A percentile compares a stretch with the other conserved stretches of the same genome.
Conservation (phyloP, 2,888 invertebrate genomes). For the Coenonympha glycerion region DNA sequence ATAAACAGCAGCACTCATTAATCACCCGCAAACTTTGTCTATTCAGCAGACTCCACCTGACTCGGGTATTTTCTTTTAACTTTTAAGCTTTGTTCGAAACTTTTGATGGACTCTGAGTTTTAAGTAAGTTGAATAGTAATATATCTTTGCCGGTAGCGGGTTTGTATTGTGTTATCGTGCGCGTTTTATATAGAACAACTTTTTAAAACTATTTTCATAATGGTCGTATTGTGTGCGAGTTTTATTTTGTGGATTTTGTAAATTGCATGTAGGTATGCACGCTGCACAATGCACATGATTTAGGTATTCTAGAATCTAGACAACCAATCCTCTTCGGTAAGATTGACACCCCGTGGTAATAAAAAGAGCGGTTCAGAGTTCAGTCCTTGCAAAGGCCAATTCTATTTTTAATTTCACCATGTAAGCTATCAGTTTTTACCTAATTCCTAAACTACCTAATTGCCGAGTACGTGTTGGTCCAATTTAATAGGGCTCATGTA, state of each 20-base stretch:
- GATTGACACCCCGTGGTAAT: too few relatives aligned
- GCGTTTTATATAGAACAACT: conserved; percentile 1
- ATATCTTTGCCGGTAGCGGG: conserved; percentile 51
- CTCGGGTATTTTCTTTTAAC: conserved; percentile 74
- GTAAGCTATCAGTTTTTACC: too few relatives aligned
- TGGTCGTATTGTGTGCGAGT: conserved; percentile 6
- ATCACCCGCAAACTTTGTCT: conserved; percentile 69
- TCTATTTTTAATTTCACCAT: too few relatives aligned
- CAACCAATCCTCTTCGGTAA: neutral
- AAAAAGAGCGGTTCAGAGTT: too few relatives aligned
- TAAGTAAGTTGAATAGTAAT: conserved; percentile 74
- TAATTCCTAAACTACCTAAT: too few relatives aligned
- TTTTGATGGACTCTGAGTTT: conserved; percentile 74
- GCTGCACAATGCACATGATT: neutral
- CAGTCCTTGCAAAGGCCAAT: too few relatives aligned
- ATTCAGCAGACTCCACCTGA: conserved; percentile 69
- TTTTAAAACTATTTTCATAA: conserved; percentile 22
- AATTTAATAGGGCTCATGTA: too few relatives aligned
- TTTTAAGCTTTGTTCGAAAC: conserved; percentile 73
- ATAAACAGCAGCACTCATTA: conserved; percentile 67
- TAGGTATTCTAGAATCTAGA: neutral
- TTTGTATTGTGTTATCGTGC: conserved; percentile 32
- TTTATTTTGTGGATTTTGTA: conserved; percentile 6
- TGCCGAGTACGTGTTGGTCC: too few relatives aligned
- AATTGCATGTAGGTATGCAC: neutral